phyloP scores from a whole-genome alignment of 2,888 invertebrate genomes.

The Sthenelais limicola region DNA sequence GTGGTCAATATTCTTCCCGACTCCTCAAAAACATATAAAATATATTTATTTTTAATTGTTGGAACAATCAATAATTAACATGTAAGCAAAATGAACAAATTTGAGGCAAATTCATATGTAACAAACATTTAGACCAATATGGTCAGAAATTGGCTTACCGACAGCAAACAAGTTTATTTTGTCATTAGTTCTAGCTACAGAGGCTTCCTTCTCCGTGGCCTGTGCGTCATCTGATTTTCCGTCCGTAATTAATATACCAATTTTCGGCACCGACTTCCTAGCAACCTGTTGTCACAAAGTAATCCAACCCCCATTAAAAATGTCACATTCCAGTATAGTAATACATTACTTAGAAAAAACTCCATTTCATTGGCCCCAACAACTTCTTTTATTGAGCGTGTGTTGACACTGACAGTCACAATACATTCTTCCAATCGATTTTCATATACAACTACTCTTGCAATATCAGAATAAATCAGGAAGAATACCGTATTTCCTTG shows the following conservation, averaged over 20 bases:
- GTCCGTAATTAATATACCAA: constrained; percentile 33
- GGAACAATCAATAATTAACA: neutral
- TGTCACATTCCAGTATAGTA: too few species aligned
- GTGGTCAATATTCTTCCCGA: constrained; percentile 19
- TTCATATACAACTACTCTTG: too few species aligned
- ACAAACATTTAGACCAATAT: neutral
- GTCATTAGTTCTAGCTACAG: constrained; percentile 1
- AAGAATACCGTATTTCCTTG: too few species aligned
- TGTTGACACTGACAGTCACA: too few species aligned
- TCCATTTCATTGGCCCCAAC: too few species aligned
- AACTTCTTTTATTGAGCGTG: too few species aligned
- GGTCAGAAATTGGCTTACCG: constrained; percentile 21
- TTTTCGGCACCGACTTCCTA: constrained; percentile 2
- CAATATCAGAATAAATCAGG: too few species aligned
- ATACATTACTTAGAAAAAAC: too few species aligned
- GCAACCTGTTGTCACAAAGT: neutral
- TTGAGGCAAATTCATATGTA: neutral
- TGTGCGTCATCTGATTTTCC: constrained; percentile 21
- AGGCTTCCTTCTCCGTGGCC: constrained; percentile 30
- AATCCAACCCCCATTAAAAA: neutral
- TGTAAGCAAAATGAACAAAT: neutral
- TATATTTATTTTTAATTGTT: neutral
- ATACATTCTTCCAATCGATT: too few species aligned
- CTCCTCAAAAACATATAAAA: constrained; percentile 4
- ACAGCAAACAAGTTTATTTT: constrained; percentile 18